phyloP scores from a whole-genome alignment of 2,113 vertebrate species.

The Microcebus ravelobensis region DNA sequence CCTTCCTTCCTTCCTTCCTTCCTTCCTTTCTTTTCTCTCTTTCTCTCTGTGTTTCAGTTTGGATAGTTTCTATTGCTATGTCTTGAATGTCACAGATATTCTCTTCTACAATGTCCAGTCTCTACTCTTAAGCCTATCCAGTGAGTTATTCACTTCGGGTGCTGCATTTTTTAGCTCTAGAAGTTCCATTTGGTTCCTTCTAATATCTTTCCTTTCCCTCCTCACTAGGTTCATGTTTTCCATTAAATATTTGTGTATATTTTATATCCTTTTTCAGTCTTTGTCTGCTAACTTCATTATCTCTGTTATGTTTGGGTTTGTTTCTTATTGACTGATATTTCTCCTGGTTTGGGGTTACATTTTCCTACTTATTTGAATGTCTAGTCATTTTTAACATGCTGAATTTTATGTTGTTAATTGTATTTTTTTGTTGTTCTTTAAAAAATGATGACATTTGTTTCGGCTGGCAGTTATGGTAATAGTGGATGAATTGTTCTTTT shows the following conservation, averaged over 20 bases:
- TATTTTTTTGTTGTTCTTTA: constrained; percentile 11
- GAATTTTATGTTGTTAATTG: not conserved
- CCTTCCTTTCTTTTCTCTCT: not conserved
- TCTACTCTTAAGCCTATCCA: not conserved
- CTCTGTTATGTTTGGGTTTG: not conserved
- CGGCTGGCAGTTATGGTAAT: not conserved
- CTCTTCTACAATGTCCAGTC: not conserved
- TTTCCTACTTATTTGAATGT: not conserved
- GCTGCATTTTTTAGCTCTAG: not conserved
- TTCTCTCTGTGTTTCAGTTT: not conserved
- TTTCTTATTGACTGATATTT: not conserved
- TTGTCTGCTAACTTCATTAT: not conserved
- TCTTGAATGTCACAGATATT: not conserved
- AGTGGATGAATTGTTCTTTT: not conserved
- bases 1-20: no score
- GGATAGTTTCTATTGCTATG: not conserved
- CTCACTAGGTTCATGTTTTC: not conserved
- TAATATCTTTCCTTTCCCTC: not conserved
- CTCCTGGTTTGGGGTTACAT: not conserved
- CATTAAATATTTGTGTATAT: not conserved
- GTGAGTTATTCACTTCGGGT: not conserved
- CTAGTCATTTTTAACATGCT: not conserved
- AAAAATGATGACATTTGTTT: not conserved
- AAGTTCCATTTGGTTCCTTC: not conserved
- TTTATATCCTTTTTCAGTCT: not conserved